phyloP scores from a whole-genome alignment of 1,140 invertebrate genomes.

The Phthorimaea operculella region DNA sequence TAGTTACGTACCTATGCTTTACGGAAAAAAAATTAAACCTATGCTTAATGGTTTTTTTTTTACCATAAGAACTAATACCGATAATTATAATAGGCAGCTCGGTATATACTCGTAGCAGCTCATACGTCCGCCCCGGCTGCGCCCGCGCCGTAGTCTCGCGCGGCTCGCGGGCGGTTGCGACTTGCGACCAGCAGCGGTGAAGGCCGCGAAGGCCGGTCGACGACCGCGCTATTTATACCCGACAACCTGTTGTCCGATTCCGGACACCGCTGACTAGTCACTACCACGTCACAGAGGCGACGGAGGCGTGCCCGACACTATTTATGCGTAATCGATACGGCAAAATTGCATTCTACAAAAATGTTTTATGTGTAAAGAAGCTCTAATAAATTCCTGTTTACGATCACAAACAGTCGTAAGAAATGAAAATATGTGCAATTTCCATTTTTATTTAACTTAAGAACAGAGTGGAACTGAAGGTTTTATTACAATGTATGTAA shows the following conservation, averaged over 20 bases:
- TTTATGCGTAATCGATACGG: constrained; percentile 10
- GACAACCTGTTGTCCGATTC: background rate
- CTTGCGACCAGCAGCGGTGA: constrained; percentile 32
- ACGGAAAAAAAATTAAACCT: too few relatives aligned
- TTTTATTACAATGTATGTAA: too few relatives aligned
- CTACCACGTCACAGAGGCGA: constrained; percentile 23
- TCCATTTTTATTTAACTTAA: background rate
- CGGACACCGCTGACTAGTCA: background rate
- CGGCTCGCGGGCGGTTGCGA: constrained; percentile 5
- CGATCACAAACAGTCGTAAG: background rate
- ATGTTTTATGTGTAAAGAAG: background rate
- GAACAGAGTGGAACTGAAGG: too few relatives aligned
- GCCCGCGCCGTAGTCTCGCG: background rate
- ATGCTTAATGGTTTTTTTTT: too few relatives aligned
- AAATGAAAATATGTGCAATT: background rate
- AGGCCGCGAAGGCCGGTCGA: constrained; percentile 59
- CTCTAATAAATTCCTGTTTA: constrained; percentile 2
- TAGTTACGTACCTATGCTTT: too few relatives aligned
- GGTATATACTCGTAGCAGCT: background rate
- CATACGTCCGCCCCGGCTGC: constrained; percentile 3
- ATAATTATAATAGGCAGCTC: too few relatives aligned
- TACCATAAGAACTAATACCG: too few relatives aligned
- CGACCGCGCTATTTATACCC: constrained; percentile 59
- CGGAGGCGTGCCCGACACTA: constrained; percentile 22
- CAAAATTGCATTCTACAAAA: constrained; percentile 5